Conservation (phyloP, 2,888 invertebrate genomes). For the Protonemura montana region DNA sequence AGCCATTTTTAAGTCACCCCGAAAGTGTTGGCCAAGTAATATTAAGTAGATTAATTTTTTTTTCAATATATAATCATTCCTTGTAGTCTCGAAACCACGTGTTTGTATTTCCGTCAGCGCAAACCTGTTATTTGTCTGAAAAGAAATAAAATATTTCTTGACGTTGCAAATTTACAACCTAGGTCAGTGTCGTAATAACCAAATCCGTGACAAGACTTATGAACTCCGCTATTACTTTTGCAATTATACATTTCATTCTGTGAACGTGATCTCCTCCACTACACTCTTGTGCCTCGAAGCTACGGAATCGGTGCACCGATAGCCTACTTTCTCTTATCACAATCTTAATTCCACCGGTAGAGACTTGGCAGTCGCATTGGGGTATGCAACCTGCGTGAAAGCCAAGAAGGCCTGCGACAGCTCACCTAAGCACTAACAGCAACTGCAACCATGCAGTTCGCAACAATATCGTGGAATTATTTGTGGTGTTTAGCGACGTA, state of each 20-base stretch:
- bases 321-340: slow-evolving; percentile 21
- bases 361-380: too few relatives aligned
- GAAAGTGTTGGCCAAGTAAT: neutral
- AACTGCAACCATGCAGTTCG: too few relatives aligned
- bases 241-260: neutral
- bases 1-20: neutral
- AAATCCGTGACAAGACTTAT: slow-evolving; percentile 13
- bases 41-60: neutral
- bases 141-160: neutral
- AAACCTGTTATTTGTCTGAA: neutral
- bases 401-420: neutral
- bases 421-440: too few relatives aligned
- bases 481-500: too few relatives aligned
- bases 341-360: too few relatives aligned
- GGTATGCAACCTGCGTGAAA: slow-evolving; percentile 9
- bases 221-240: neutral
- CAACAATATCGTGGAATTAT: too few relatives aligned
- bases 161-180: neutral
- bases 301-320: neutral
- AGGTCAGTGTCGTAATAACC: slow-evolving; percentile 1
- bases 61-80: neutral
- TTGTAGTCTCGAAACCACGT: neutral
- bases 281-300: neutral
- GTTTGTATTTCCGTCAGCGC: neutral
- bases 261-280: neutral